Evolutionary conservation across 2,888 invertebrate species (phyloP), one percentile per base, ranked within the genome.

Genomic region (Pasiphila rectangulata): DNA sequence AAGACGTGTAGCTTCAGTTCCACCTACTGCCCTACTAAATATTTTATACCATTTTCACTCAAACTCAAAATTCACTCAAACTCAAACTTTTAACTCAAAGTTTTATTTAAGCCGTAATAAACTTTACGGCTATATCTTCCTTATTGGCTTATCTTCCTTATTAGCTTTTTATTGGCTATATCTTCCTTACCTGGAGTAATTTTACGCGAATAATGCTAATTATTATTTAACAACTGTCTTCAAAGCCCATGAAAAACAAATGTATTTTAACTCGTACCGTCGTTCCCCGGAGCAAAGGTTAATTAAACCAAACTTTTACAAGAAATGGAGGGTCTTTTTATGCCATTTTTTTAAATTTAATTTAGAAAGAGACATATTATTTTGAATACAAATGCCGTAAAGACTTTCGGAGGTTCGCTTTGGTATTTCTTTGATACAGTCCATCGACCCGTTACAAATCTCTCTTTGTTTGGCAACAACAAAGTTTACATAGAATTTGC

Each of bases 401-500:
- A 12, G 17, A 16, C 17, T 38, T 25, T 6, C 24, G 10, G 19
- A 27, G 39, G 15, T 38, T 24, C 29, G 20, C 39, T 21, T 19
- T 4, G 4, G 20, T 20, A 39, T 29, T 29, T 15, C 20, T 39
- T 29, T 27, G 27, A 15, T 4, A 17, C 17, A 20, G 29, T 20
- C 15, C 20, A 29, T 29, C 29, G 39, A 29, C 12, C 32, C 24
- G 32, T 32, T 10, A 7, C 9, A 23, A 34, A 19, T 21, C 5
- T 13, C 29, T 7, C 13, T 9, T 13, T 12, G 5, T 39, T n/a
- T n/a, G 10, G 7, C 15, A 41, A 34, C 15, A 41, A 34, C 23
- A 41, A 34, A 32, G 24, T 41, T 41, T 41, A 23, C 16, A 32
- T 1, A 13, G 16, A 21, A 30, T 29, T 15, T 9, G 27, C 32